Evolutionary conservation across 2,797 vertebrate species (phyloP), one percentile per base, ranked within the genome.

Genomic region (Myoxocephalus aenaeus): DNA sequence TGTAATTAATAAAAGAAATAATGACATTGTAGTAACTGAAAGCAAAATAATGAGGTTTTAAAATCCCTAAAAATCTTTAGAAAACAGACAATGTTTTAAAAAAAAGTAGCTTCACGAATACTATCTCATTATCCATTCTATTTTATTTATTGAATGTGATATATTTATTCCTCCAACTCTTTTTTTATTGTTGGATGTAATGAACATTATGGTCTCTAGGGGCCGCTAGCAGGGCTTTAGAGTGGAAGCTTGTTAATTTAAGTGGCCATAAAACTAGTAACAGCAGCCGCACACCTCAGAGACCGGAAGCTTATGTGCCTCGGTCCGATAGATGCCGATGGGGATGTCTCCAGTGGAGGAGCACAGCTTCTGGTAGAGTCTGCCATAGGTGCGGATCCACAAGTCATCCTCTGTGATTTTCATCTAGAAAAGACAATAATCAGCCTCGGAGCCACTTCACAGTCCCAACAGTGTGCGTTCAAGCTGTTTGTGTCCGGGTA

Each of bases 331-430:
- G 81, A 96, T 96, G 34, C 96, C 96, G 11, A 96, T 96, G 70
- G 96, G 96, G 71, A 96, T 96, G 67, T 96, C 96, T 59, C 95
- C 96, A 0, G 92, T 95, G 25, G 96, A 96, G 44, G 96, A 96
- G 86, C 96, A 96, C 1, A 96, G 91, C 74, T 96, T 96, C 92
- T 96, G 96, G 81, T 96, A 96, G n/a, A 96, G 94, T 17, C 96
- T 88, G 20, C 96, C 96, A 7, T 96, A 96, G 4, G 93, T 95
- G 2, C 96, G 93, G 73, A 96, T 96, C 96, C 96, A 96, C 80
- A 96, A 75, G 77, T 96, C 96, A 1, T 96, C 96, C 79, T 96
- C 96, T 42, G 96, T 96, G 86, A 96, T 96, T 80, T 93, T 96
- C 94, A 96, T 96, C 96, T 96, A 34, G 25, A 72, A 87, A 59